A percentile compares a stretch with the other conserved stretches of the same genome.
Conservation (phyloP, 2,797 vertebrate genomes). For the Peromyscus nudipes region DNA sequence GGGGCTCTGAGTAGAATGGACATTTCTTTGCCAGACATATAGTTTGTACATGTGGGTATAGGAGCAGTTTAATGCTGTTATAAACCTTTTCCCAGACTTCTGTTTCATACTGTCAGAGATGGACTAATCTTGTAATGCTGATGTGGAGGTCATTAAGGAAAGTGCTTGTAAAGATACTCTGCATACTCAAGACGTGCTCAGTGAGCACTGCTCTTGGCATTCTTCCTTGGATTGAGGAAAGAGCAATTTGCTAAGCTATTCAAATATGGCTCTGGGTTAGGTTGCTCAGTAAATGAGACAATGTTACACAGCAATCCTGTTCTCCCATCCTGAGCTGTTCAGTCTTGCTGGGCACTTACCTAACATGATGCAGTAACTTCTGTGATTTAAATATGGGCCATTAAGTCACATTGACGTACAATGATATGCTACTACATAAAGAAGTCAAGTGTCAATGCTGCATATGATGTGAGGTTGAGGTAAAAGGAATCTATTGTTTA, state of each 20-base stretch:
- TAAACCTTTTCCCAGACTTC: constrained; percentile 3
- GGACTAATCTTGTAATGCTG: neutral
- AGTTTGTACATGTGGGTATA: neutral
- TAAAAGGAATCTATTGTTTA: neutral
- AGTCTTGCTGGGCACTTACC: neutral
- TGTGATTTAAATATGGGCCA: neutral
- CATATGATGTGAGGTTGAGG: neutral
- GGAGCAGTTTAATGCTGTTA: neutral
- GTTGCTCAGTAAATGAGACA: neutral
- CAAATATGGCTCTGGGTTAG: neutral
- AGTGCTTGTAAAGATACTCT: neutral
- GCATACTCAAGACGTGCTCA: neutral
- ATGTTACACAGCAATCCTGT: neutral
- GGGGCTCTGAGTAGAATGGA: neutral
- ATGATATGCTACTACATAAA: neutral
- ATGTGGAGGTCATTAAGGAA: neutral
- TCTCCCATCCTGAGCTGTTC: neutral
- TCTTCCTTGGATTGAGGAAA: neutral
- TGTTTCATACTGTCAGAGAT: neutral
- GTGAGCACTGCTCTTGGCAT: constrained; percentile 12
- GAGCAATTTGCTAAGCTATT: neutral
- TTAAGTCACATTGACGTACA: neutral
- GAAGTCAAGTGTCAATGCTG: neutral
- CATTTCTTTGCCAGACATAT: constrained; percentile 53
- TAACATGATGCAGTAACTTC: neutral